phyloP scores from a whole-genome alignment of 2,888 invertebrate genomes.

The Macaria liturata region DNA sequence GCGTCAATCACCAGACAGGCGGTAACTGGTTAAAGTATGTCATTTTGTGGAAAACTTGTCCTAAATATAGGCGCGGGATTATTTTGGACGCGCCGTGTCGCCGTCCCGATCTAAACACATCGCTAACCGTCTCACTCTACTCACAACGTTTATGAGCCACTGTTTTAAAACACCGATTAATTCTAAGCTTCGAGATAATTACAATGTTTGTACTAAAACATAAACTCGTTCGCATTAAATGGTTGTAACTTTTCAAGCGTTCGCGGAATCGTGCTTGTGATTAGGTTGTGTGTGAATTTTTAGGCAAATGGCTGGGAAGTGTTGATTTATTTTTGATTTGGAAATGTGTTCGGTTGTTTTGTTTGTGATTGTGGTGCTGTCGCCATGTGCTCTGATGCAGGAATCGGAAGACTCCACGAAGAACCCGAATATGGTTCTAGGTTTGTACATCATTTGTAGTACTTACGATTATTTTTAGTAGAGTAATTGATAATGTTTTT shows the following conservation, averaged over 20 bases:
- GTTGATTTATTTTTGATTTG: conserved; percentile 12
- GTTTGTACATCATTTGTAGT: conserved; percentile 43
- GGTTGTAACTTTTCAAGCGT: conserved; percentile 28
- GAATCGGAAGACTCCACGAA: conserved; percentile 29
- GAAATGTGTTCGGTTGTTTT: conserved; percentile 47
- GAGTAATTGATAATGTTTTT: no score
- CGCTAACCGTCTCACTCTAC: conserved; percentile 56
- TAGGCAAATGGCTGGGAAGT: conserved; percentile 7
- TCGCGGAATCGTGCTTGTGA: conserved; percentile 28
- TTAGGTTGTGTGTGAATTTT: conserved; percentile 1
- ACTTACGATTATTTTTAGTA: no score
- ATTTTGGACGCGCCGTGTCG: conserved; percentile 73
- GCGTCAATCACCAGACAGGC: conserved; percentile 37
- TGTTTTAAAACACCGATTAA: conserved; percentile 55
- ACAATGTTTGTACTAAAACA: conserved; percentile 42
- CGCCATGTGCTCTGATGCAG: conserved; percentile 44
- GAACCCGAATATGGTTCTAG: conserved; percentile 39
- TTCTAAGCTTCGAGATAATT: conserved; percentile 48
- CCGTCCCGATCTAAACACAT: conserved; percentile 73
- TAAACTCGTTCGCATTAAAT: conserved; percentile 50
- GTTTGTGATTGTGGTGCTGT: conserved; percentile 45
- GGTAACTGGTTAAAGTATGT: conserved; percentile 68
- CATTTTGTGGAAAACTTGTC: conserved; percentile 76
- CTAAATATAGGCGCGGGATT: conserved; percentile 77
- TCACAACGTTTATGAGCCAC: conserved; percentile 60